Base-by-base conservation (phyloP, 2,113 vertebrate species). In the Craseonycteris thonglongyai region DNA sequence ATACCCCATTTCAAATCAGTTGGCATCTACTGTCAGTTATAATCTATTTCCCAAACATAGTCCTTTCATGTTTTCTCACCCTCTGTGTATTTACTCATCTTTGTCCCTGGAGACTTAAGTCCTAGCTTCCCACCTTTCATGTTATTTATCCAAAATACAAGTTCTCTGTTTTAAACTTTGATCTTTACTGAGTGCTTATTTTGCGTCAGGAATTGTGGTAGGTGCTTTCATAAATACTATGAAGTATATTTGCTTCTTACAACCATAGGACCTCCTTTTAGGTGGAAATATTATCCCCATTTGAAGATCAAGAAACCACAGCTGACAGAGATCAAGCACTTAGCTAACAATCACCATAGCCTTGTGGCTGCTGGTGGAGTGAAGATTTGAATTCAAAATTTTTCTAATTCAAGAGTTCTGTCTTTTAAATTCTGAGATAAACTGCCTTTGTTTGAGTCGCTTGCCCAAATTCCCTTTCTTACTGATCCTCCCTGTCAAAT, bases 241-340 rank as follows among this genome's bases (percentile, higher is more conserved):
- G 7, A 71, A n/a, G 3, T 13, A 7, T 11, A 38, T 38, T 9
- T 75, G 6, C 42, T 91, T 26, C 28, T 88, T 11, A 22, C 12
- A 71, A 26, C 30, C 26, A 68, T 30, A 47, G 13, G 84, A 18
- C 2, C 12, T 81, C 8, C 7, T 12, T 4, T 51, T 35, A 72
- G 18, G 0, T 59, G 5, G 49, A 66, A 66, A 10, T n/a, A 51
- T 78, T 21, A 38, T 58, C 3, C 14, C 10, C 4, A 15, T 63
- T 82, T 69, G 63, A 51, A 78, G 1, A 12, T 18, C 18, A 47
- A n/a, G 38, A 94, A 81, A 63, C 2, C 3, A 75, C 45, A 22
- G 16, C 7, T 56, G 1, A 12, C 24, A 47, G 66, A 85, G 24
- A 2, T 63, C 63, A 19, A 7, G 0, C 1, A 0, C 26, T 59